These are phyloP conservation scores for Arremon aurantiirostris DNA, from an alignment of 2,797 vertebrate species.

Conservation along the genomic window DNA sequence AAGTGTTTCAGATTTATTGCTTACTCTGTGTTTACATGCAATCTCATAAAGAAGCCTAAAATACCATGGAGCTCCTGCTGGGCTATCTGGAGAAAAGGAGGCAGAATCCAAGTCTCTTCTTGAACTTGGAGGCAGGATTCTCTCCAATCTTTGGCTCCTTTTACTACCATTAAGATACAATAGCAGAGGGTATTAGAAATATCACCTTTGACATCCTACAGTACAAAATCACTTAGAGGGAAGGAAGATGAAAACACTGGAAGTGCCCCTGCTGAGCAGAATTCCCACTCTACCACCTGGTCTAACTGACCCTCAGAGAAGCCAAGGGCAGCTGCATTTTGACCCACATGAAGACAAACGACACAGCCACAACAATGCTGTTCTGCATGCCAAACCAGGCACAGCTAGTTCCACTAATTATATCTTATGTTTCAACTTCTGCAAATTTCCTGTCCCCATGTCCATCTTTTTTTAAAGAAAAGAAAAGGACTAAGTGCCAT, in stretches of 20 bases:
- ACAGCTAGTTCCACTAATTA: conserved; percentile 20
- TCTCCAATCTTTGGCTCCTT: neutral
- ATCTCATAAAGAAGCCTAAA: neutral
- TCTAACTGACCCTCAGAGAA: neutral
- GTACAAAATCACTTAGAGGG: neutral
- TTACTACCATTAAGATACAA: neutral
- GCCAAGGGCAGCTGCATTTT: neutral
- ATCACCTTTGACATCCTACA: neutral
- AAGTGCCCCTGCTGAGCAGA: neutral
- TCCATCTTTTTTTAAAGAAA: conserved; percentile 72
- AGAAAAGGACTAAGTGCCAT: neutral
- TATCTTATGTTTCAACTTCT: conserved; percentile 74
- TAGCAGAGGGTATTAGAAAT: neutral
- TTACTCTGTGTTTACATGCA: neutral
- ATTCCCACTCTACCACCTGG: neutral
- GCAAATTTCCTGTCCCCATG: conserved; percentile 57
- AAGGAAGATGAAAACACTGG: neutral
- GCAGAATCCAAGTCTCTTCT: neutral
- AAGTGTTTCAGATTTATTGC: neutral
- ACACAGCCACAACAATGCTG: neutral
- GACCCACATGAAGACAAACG: neutral
- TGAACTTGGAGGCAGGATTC: neutral
- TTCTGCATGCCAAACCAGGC: neutral
- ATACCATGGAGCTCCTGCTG: neutral
- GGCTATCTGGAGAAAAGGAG: neutral